Base-by-base conservation (phyloP, 2,888 invertebrate species). In the Polyploca ridens region DNA sequence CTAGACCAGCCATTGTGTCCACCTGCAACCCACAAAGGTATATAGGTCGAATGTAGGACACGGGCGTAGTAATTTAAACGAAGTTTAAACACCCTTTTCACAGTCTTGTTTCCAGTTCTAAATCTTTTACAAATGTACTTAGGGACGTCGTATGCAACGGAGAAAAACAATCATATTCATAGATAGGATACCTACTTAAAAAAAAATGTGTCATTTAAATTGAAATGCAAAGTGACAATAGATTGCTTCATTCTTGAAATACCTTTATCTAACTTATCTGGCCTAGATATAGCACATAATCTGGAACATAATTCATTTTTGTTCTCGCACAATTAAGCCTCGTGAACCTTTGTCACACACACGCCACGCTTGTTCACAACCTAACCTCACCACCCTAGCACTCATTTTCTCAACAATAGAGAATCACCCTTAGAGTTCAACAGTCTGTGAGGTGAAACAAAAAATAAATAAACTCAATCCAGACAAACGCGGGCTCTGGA, bases 1-100 rank as follows among this genome's bases (percentile, higher is more conserved):
- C 84, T 86, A 73, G 73, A 75, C 64, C 63, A 67, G 66, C 74
- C 78, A 82, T 84, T 83, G 85, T 76, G 85, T 76, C 69, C 75
- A 74, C 77, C 71, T 77, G 73, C 69, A 69, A 77, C 77, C 77
- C 78, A n/a, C 46, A n/a, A n/a, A 46, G 78, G 79, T 41, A 77
- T 68, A 70, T 75, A 70, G 66, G 69, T 59, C 72, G 62, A 63
- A 64, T 66, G 62, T 54, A 60, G 54, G 19, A 54, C 19, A 10
- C 19, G 8, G 8, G 41, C 27, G 7, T 58, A 58, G 60, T 64
- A 59, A 62, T 49, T 33, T 58, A 54, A 35, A n/a, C 6, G n/a
- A 6, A n/a, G 46, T 5, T n/a, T n/a, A 46, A n/a, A 7, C 7
- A 35, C 10, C 27, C 27, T 41, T 41, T 11, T 7, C 46, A 46